A percentile compares a stretch with the other conserved stretches of the same genome.
These are phyloP conservation scores for Aratinga solstitialis DNA, from an alignment of 2,797 vertebrate genomes.

Conservation along the genomic window DNA sequence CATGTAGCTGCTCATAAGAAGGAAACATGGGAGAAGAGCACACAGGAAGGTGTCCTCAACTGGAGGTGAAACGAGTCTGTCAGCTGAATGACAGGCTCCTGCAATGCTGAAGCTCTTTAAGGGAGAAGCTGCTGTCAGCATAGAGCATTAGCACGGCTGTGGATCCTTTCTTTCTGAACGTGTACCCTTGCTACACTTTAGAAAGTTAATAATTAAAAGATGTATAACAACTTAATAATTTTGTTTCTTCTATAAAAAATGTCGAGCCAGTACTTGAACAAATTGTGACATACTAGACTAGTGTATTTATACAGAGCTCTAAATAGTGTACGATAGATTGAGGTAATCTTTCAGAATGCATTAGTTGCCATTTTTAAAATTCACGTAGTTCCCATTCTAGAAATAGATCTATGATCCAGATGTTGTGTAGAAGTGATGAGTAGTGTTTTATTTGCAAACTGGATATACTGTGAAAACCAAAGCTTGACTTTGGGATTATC, in stretches of 20 bases:
- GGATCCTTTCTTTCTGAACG: not conserved
- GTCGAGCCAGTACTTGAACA: not conserved
- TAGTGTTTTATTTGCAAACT: not conserved
- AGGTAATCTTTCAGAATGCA: not conserved
- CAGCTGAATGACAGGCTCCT: not conserved
- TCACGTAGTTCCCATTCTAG: not conserved
- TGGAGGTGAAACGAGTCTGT: not conserved
- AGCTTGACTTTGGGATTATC: not conserved
- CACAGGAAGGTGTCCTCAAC: fast-evolving
- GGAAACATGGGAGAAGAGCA: not conserved
- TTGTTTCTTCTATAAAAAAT: not conserved
- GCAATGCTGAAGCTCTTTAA: not conserved
- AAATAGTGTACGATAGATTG: fast-evolving
- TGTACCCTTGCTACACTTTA: not conserved
- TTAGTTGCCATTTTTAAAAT: not conserved
- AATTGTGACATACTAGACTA: not conserved
- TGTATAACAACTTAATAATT: not conserved
- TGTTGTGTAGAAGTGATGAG: not conserved
- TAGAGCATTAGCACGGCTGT: fast-evolving
- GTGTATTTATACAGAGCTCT: not conserved
- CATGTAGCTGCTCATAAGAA: not conserved
- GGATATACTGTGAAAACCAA: not conserved
- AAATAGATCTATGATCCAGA: not conserved
- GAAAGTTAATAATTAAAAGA: not conserved
- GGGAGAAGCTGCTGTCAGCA: not conserved